Evolutionary conservation across 2,888 invertebrate genomes (phyloP).

Genomic region (Bhutanitis thaidina): DNA sequence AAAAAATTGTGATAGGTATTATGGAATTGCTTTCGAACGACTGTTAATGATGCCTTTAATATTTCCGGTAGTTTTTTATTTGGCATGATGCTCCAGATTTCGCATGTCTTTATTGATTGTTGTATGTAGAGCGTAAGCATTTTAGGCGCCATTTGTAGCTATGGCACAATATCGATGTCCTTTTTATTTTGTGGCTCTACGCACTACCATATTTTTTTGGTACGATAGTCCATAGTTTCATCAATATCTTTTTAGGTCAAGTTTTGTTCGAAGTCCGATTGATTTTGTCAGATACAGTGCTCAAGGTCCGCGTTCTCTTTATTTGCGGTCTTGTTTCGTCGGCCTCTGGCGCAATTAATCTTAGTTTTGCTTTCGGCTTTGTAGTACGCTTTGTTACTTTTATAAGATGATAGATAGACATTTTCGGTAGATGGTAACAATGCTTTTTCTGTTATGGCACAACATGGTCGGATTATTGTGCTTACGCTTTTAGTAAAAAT

Average conservation of each 20-base stretch:
- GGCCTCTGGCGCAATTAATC: slow-evolving; percentile 76
- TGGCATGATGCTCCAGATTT: no score
- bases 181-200: no score
- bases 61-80: no score
- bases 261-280: slow-evolving; percentile 73
- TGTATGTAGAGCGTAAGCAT: no score
- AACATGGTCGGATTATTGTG: slow-evolving; percentile 35
- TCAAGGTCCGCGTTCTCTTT: slow-evolving; percentile 79
- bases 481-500: background rate
- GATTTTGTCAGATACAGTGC: slow-evolving; percentile 77
- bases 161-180: no score
- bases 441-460: slow-evolving; percentile 52
- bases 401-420: slow-evolving; percentile 67
- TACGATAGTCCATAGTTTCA: slow-evolving; percentile 40
- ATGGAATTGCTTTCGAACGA: no score
- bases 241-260: slow-evolving; percentile 72
- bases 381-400: slow-evolving; percentile 70
- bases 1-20: no score
- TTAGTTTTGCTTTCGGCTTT: slow-evolving; percentile 65
- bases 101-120: no score
- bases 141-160: no score
- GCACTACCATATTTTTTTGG: no score
- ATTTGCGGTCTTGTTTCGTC: slow-evolving; percentile 76
- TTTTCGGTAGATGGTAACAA: slow-evolving; percentile 52
- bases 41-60: no score